A percentile compares a stretch with the other conserved stretches of the same genome.
These are phyloP conservation scores for Himalopsyche kuldschensis DNA, from an alignment of 2,888 invertebrate genomes.

Conservation along the genomic window DNA sequence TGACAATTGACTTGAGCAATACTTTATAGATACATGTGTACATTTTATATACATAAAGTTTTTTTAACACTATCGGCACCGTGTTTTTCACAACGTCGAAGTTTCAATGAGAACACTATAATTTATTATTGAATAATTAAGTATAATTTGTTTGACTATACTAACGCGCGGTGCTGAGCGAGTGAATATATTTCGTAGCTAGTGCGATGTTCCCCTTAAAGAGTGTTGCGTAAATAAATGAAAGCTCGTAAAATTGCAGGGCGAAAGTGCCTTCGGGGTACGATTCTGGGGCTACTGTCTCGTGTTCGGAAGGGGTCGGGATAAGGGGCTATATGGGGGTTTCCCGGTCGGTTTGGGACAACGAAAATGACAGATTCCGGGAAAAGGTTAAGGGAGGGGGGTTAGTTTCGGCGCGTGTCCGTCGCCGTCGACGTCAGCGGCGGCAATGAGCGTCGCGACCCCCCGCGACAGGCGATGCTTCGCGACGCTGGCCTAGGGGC, in stretches of 20 bases:
- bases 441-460: constrained; percentile 39
- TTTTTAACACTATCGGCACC: constrained; percentile 24
- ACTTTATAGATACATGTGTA: constrained; percentile 6
- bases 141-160: not conserved
- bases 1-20: constrained; percentile 21
- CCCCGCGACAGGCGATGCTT: constrained; percentile 44
- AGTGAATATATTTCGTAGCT: not conserved
- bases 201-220: not conserved
- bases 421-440: constrained; percentile 38
- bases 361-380: constrained; percentile 39
- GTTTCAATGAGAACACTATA: constrained; percentile 2
- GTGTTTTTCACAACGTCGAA: constrained; percentile 20
- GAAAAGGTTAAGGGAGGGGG: constrained; percentile 39
- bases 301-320: constrained; percentile 22
- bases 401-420: constrained; percentile 42
- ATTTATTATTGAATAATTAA: not conserved
- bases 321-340: constrained; percentile 6
- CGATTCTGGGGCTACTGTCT: constrained; percentile 6
- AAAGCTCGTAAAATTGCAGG: not conserved
- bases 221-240: not conserved
- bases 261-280: not conserved
- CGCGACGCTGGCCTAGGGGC: constrained; percentile 10
- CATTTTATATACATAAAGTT: constrained; percentile 14
- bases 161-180: not conserved
- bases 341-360: constrained; percentile 36